Evolutionary conservation across 2,888 invertebrate genomes (phyloP).

Genomic region (Megamerina dolium): DNA sequence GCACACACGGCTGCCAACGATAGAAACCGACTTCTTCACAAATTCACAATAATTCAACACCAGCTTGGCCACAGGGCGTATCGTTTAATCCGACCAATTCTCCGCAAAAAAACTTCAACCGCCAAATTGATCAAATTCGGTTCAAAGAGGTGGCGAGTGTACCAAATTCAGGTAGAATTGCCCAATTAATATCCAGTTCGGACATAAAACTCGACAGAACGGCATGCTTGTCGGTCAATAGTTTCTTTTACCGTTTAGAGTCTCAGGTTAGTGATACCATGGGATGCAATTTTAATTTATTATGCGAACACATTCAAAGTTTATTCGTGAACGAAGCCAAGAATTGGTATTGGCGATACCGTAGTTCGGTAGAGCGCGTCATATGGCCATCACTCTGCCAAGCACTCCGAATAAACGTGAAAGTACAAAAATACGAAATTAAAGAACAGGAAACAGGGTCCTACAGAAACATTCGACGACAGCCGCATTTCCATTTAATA

Average conservation of each 20-base stretch:
- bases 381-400: background rate
- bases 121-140: too few species aligned
- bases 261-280: background rate
- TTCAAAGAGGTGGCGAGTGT: background rate
- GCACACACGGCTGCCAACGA: too few species aligned
- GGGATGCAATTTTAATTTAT: slow-evolving; percentile 1
- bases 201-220: slow-evolving; percentile 2
- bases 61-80: too few species aligned
- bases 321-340: slow-evolving; percentile 1
- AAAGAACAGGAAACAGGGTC: too few species aligned
- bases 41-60: too few species aligned
- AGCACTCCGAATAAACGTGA: background rate
- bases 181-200: background rate
- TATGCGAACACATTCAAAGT: slow-evolving; percentile 2
- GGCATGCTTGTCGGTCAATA: background rate
- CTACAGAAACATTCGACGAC: too few species aligned
- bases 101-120: too few species aligned
- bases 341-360: slow-evolving; percentile 1
- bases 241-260: slow-evolving; percentile 2
- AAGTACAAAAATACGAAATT: background rate
- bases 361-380: slow-evolving; percentile 1
- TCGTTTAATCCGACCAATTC: too few species aligned
- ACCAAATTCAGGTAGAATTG: slow-evolving; percentile 1
- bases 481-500: too few species aligned
- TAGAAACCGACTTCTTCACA: too few species aligned